A percentile compares a stretch with the other conserved stretches of the same genome.
Conservation (phyloP, 2,888 invertebrate species). For the Acanthosepion lycidas region DNA sequence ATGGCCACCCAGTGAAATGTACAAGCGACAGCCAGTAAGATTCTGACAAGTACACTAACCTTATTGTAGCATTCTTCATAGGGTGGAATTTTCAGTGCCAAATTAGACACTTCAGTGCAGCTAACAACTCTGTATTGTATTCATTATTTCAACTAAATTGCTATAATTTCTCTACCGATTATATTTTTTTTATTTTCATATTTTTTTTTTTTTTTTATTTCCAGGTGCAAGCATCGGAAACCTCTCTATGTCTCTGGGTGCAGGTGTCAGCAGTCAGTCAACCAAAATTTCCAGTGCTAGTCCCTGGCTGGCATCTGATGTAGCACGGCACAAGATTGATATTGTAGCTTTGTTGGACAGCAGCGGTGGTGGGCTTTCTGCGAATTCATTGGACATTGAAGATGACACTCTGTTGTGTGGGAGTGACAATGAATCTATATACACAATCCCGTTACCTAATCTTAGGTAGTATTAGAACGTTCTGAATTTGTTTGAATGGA, state of each 20-base stretch:
- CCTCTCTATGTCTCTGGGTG: neutral
- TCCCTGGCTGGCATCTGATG: constrained; percentile 82
- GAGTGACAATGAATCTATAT: constrained; percentile 91
- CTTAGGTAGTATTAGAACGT: constrained; percentile 53
- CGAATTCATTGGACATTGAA: constrained; percentile 88
- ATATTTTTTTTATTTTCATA: neutral
- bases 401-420: constrained; percentile 86
- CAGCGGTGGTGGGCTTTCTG: constrained; percentile 81
- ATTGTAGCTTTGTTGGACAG: constrained; percentile 84
- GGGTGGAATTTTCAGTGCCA: too few relatives aligned
- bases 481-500: neutral
- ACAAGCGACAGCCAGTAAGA: too few relatives aligned
- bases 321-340: constrained; percentile 81
- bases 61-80: too few relatives aligned
- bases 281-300: neutral
- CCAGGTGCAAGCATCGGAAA: constrained; percentile 57
- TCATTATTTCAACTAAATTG: neutral
- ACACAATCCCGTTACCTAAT: constrained; percentile 78
- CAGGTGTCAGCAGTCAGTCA: neutral
- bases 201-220: too few relatives aligned
- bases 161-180: too few relatives aligned
- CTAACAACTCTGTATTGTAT: too few relatives aligned
- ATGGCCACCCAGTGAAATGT: too few relatives aligned
- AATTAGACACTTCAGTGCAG: neutral
- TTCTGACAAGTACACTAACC: too few relatives aligned